These are phyloP conservation scores for Lasioglossum calceatum DNA, from an alignment of 2,888 invertebrate genomes.

Conservation along the genomic window DNA sequence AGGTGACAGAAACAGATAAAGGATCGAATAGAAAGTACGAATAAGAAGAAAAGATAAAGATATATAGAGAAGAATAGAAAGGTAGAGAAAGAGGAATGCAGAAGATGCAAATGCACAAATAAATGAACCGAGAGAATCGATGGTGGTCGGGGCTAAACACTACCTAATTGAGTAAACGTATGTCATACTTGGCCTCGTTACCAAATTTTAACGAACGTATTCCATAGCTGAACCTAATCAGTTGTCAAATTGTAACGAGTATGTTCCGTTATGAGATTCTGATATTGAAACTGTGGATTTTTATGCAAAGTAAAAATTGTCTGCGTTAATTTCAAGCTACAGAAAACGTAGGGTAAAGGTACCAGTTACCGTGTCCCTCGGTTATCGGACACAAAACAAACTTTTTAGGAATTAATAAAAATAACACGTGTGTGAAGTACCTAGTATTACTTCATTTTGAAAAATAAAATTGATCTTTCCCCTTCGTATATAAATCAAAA, in stretches of 20 bases:
- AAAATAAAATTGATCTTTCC: too few species aligned
- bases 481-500: too few species aligned
- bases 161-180: background rate
- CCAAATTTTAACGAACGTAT: background rate
- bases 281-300: background rate
- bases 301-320: background rate
- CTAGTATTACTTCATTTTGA: too few species aligned
- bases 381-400: too few species aligned
- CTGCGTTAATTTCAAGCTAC: background rate
- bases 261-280: background rate
- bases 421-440: too few species aligned
- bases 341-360: background rate
- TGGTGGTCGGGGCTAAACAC: background rate
- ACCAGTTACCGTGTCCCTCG: too few species aligned
- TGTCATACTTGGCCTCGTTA: background rate
- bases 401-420: too few species aligned
- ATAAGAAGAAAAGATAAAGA: background rate
- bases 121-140: background rate
- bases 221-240: background rate
- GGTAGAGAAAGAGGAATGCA: background rate
- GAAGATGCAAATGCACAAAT: background rate
- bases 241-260: background rate
- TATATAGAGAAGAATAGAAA: background rate
- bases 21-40: background rate
- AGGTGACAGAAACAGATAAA: background rate